These are phyloP conservation scores for Microplitis manilae DNA, from an alignment of 2,888 invertebrate genomes.

Conservation along the genomic window DNA sequence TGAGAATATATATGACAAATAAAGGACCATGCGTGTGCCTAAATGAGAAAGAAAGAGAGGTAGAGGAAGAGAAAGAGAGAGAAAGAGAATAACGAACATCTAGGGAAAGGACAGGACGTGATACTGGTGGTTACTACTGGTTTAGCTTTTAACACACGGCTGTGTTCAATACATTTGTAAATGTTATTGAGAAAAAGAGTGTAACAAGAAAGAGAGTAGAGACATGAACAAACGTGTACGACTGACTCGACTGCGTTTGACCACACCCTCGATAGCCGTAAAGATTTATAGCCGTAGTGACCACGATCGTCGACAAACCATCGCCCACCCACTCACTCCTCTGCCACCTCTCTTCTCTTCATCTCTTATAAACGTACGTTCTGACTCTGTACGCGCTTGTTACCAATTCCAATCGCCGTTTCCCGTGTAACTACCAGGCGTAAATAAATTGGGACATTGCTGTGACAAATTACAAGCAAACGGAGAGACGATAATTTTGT, in stretches of 20 bases:
- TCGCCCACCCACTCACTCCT: conserved; percentile 49
- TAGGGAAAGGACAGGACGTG: conserved; percentile 15
- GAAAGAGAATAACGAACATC: conserved; percentile 32
- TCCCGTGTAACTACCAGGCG: conserved; percentile 61
- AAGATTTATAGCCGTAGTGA: conserved; percentile 64
- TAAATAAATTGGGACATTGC: conserved; percentile 41
- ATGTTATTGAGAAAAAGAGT: conserved; percentile 6
- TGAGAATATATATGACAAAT: conserved; percentile 59
- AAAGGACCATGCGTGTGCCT: conserved; percentile 60
- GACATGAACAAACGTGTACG: conserved; percentile 38
- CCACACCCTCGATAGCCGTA: conserved; percentile 69
- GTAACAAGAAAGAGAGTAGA: conserved; percentile 18
- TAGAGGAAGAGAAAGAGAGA: neutral
- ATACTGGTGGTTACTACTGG: conserved; percentile 33
- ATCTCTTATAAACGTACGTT: conserved; percentile 16
- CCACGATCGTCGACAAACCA: conserved; percentile 38
- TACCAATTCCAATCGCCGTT: conserved; percentile 65
- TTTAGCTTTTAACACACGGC: neutral
- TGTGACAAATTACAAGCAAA: conserved; percentile 24
- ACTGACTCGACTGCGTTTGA: conserved; percentile 64
- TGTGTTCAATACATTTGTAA: conserved; percentile 42
- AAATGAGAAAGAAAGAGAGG: conserved; percentile 10
- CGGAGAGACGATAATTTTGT: conserved; percentile 11
- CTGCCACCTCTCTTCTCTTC: conserved; percentile 31
- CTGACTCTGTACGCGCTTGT: conserved; percentile 52